phyloP scores from a whole-genome alignment of 2,797 vertebrate genomes.

The Gymnoscopelus braueri region DNA sequence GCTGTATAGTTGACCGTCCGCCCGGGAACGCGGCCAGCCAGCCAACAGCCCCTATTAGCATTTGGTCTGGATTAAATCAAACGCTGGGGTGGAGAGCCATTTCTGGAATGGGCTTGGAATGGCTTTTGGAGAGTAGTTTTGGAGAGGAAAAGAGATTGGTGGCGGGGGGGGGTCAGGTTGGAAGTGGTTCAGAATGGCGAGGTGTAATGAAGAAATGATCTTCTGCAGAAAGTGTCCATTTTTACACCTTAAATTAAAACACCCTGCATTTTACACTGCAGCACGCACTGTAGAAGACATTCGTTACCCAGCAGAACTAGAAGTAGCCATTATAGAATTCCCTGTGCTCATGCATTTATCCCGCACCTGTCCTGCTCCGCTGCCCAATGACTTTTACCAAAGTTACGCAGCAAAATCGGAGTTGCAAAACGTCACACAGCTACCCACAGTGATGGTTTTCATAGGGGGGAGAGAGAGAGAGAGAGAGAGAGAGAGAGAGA shows the following conservation, averaged over 20 bases:
- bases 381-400: too few relatives aligned
- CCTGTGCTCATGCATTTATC: too few relatives aligned
- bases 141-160: slow-evolving; percentile 12
- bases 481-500: slow-evolving; percentile 19
- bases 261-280: too few relatives aligned
- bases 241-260: too few relatives aligned
- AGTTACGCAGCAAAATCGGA: too few relatives aligned
- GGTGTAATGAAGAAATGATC: too few relatives aligned
- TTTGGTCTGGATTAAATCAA: slow-evolving; percentile 85
- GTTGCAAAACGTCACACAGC: too few relatives aligned
- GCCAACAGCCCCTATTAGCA: slow-evolving; percentile 83
- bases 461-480: slow-evolving; percentile 33
- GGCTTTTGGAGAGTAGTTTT: slow-evolving; percentile 34
- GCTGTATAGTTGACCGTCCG: slow-evolving; percentile 68
- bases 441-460: background rate
- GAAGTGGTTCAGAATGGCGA: background rate
- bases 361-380: too few relatives aligned
- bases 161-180: background rate
- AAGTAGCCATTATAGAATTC: too few relatives aligned
- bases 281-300: too few relatives aligned
- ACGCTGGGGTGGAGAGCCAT: slow-evolving; percentile 69
- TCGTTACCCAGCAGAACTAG: too few relatives aligned
- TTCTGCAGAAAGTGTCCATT: too few relatives aligned
- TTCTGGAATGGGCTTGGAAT: slow-evolving; percentile 61
- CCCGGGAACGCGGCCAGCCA: slow-evolving; percentile 81